Conservation (phyloP, 2,888 invertebrate species). For the Volucella bombylans region DNA sequence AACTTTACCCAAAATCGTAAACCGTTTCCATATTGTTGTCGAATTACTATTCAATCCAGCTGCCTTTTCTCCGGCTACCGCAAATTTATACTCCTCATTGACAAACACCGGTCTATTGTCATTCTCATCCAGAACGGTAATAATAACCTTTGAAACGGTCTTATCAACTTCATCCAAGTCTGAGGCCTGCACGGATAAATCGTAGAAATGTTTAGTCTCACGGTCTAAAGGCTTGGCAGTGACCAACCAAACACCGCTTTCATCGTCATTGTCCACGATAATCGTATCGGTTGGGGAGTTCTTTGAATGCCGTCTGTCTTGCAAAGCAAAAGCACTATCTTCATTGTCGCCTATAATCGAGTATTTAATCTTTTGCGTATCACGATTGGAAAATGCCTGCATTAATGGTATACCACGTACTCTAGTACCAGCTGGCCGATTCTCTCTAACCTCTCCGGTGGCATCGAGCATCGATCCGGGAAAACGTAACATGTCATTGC, state of each 20-base stretch:
- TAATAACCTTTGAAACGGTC: slow-evolving; percentile 89
- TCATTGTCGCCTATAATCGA: slow-evolving; percentile 91
- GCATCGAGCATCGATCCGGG: slow-evolving; percentile 85
- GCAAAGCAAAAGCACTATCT: slow-evolving; percentile 88
- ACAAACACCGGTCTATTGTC: slow-evolving; percentile 95
- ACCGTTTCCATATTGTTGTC: slow-evolving; percentile 88
- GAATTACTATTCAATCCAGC: slow-evolving; percentile 84
- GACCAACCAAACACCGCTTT: slow-evolving; percentile 89
- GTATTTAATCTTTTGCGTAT: slow-evolving; percentile 86
- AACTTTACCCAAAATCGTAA: slow-evolving; percentile 92
- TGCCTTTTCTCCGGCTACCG: slow-evolving; percentile 86
- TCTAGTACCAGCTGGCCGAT: slow-evolving; percentile 88
- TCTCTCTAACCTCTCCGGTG: slow-evolving; percentile 90
- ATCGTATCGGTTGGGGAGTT: slow-evolving; percentile 76
- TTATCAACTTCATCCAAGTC: slow-evolving; percentile 91
- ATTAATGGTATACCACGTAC: slow-evolving; percentile 89
- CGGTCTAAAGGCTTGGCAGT: slow-evolving; percentile 90
- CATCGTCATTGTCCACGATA: slow-evolving; percentile 82
- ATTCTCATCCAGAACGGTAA: slow-evolving; percentile 93
- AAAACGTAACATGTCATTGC: slow-evolving; percentile 91
- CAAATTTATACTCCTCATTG: slow-evolving; percentile 89
- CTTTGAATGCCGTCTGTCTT: slow-evolving; percentile 80
- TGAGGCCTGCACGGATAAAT: slow-evolving; percentile 90
- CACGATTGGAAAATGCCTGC: slow-evolving; percentile 86
- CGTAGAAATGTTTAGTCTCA: slow-evolving; percentile 88